These are phyloP conservation scores for Pocota personata DNA, from an alignment of 2,888 invertebrate species.

Conservation along the genomic window DNA sequence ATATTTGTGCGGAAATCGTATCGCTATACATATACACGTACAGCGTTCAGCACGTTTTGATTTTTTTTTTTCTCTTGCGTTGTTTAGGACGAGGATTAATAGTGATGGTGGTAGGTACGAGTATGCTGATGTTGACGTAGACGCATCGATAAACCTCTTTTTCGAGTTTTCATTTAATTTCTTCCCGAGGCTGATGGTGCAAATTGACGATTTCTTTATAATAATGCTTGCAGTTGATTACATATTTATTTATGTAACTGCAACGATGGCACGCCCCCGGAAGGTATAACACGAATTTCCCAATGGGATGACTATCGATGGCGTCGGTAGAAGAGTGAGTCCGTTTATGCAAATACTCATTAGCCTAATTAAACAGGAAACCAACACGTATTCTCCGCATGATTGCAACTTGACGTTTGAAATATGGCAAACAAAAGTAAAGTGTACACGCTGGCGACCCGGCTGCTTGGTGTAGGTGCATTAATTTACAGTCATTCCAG, in stretches of 20 bases:
- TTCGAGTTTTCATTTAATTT: slow-evolving; percentile 17
- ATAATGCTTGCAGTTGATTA: slow-evolving; percentile 12
- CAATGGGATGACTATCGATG: slow-evolving; percentile 24
- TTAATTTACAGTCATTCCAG: slow-evolving; percentile 70
- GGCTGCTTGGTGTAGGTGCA: slow-evolving; percentile 25
- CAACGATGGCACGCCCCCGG: not conserved
- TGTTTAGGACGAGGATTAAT: slow-evolving; percentile 55
- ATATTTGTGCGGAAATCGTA: slow-evolving; percentile 58
- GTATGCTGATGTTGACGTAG: no score
- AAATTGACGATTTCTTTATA: slow-evolving; percentile 18
- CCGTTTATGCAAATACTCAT: slow-evolving; percentile 65
- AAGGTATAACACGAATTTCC: not conserved
- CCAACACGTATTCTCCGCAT: slow-evolving; percentile 66
- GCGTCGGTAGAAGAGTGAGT: not conserved
- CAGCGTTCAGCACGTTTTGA: slow-evolving; percentile 18
- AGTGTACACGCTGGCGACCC: slow-evolving; percentile 35
- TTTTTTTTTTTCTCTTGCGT: not conserved
- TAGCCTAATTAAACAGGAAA: slow-evolving; percentile 69
- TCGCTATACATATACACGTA: not conserved
- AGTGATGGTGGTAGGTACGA: not conserved
- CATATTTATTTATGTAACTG: not conserved
- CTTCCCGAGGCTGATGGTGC: not conserved
- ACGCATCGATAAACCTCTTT: not conserved
- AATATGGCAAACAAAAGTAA: slow-evolving; percentile 62
- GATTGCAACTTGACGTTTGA: slow-evolving; percentile 68